Base-by-base conservation (phyloP, 2,113 vertebrate genomes). In the Hemichromis elongatus region DNA sequence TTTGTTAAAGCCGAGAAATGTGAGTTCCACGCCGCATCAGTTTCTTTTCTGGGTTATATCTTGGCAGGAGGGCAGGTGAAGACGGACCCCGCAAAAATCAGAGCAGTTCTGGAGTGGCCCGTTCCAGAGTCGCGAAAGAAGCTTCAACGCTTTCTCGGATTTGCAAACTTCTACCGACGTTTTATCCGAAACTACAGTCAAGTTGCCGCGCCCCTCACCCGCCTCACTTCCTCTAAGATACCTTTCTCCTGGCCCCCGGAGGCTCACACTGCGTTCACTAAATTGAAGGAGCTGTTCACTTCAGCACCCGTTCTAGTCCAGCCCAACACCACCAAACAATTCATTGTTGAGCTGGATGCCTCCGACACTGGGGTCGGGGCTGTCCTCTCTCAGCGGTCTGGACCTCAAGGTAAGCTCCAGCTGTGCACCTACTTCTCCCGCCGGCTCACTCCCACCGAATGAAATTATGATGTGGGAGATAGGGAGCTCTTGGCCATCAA, bases 281-380 rank as follows among this genome's bases (percentile, higher is more conserved):
- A 19, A 5, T 19, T 52, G 19, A 52, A 52, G 5, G 8, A 52
- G 19, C 0, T 52, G 1, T 52, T 52, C 3, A 52, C 7, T 19
- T 0, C 1, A 2, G 47, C 7, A 3, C 47, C 47, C 4, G 2
- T 52, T 52, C 47, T 52, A 5, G 1, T 52, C 47, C 18, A 52
- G 4, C 47, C 47, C 47, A 8, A 52, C 47, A 52, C 47, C 18
- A 52, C 47, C 1, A 50, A 50, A 50, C 47, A 50, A 19, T 50
- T 50, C 47, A 50, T 50, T 2, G 2, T 50, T 19, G 47, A 19
- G 16, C 7, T 50, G 16, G 47, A 50, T 0, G 47, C 2, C 3
- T 50, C 7, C 16, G 47, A 50, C 47, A 50, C 16, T 2, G 16
- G 47, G 9, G 18, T 50, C 4, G 7, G 4, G 16, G 47, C 47